Conservation (phyloP, 2,113 vertebrate species). For the Microtus ochrogaster region DNA sequence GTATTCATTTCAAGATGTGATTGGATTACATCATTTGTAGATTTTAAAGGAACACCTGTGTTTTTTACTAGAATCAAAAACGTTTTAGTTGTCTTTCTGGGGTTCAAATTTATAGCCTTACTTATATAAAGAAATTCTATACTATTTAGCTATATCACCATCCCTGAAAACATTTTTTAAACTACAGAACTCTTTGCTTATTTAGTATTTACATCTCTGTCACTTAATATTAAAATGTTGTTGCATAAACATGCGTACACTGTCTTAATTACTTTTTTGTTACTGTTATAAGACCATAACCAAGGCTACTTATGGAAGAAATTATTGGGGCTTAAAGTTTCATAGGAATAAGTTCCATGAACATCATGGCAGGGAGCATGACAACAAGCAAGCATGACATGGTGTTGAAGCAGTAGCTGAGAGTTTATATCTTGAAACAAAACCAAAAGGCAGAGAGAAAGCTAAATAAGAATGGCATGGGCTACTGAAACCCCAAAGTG, state of each 20-base stretch:
- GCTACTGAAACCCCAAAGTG: neutral
- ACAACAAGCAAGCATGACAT: neutral
- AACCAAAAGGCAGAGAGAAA: neutral
- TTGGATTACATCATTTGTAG: neutral
- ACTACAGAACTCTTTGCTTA: neutral
- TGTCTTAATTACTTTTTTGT: neutral
- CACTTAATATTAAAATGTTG: neutral
- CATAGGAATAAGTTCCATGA: neutral
- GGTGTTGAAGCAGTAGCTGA: neutral
- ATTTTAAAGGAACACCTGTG: neutral
- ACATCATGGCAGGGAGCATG: neutral
- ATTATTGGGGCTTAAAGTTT: neutral
- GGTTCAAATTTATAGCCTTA: neutral
- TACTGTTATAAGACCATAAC: neutral
- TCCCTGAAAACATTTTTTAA: neutral
- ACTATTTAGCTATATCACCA: neutral
- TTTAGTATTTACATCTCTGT: neutral
- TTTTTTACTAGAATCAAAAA: neutral
- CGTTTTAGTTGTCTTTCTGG: neutral
- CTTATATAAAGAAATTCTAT: neutral
- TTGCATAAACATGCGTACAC: neutral
- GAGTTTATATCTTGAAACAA: neutral
- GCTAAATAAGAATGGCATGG: neutral
- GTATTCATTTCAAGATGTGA: neutral
- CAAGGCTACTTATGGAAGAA: neutral